These are phyloP conservation scores for Drosophila tropicalis DNA, from an alignment of 1,140 invertebrate species.

Conservation along the genomic window DNA sequence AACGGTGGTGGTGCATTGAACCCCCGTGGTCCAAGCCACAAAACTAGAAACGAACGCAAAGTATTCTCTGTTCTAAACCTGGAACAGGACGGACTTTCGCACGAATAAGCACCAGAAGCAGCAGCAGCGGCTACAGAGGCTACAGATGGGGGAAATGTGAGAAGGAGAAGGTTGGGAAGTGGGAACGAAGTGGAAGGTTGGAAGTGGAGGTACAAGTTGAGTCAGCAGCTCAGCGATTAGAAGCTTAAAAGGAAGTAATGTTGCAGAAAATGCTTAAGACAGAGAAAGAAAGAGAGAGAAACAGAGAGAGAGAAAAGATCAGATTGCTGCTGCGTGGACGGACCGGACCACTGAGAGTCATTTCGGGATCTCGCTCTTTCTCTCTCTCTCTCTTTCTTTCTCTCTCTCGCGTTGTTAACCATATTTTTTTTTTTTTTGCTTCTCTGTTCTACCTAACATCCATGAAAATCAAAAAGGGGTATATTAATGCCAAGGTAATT, in stretches of 20 bases:
- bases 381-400: conserved; percentile 23
- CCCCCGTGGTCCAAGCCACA: conserved; percentile 68
- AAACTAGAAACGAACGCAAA: conserved; percentile 68
- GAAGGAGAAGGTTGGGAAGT: not conserved
- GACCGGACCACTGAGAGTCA: conserved; percentile 51
- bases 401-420: conserved; percentile 6
- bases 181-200: conserved; percentile 1
- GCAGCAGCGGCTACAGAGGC: conserved; percentile 21
- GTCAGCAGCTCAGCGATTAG: conserved; percentile 73
- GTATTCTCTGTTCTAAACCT: conserved; percentile 48
- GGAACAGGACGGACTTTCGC: conserved; percentile 71
- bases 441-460: not conserved
- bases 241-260: conserved; percentile 83
- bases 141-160: not conserved
- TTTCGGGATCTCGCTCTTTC: conserved; percentile 22
- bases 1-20: conserved; percentile 72
- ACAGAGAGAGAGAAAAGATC: conserved; percentile 24
- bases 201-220: conserved; percentile 45
- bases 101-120: conserved; percentile 60
- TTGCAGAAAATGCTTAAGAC: conserved; percentile 77
- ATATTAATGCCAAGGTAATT: not conserved
- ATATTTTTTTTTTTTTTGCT: conserved; percentile 36
- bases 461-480: not conserved
- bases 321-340: conserved; percentile 51
- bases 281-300: conserved; percentile 8